phyloP scores from a whole-genome alignment of 2,888 invertebrate species.

The Zootermopsis nevadensis region DNA sequence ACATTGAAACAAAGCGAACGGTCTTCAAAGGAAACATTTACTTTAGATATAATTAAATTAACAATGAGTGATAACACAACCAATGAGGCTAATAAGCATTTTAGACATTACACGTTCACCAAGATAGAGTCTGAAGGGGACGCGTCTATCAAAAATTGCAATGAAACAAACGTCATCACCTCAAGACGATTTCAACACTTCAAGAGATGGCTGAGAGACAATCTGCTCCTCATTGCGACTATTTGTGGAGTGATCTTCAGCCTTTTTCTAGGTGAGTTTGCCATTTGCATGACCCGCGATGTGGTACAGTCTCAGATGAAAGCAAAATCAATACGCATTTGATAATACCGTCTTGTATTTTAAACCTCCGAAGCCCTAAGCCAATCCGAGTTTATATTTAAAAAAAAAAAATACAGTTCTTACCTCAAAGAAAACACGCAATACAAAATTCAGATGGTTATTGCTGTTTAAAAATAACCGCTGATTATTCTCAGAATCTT shows the following conservation, averaged over 20 bases:
- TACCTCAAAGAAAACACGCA: no score
- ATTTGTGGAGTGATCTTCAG: conserved; percentile 83
- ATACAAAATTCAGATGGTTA: no score
- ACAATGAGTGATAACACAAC: conserved; percentile 27
- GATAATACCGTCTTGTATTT: no score
- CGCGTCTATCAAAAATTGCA: conserved; percentile 47
- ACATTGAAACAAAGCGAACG: background rate
- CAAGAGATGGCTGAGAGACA: conserved; percentile 77
- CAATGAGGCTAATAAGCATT: conserved; percentile 56
- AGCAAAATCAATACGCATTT: background rate
- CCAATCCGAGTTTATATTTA: no score
- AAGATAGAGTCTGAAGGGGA: conserved; percentile 71
- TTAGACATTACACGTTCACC: conserved; percentile 84
- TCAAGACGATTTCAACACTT: conserved; percentile 67
- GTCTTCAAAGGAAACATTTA: background rate
- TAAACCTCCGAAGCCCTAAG: no score
- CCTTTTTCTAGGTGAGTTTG: conserved; percentile 74
- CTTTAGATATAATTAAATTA: background rate
- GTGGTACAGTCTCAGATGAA: background rate
- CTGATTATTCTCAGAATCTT: no score
- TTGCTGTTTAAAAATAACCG: no score
- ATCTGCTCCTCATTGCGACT: conserved; percentile 82
- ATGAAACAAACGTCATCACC: conserved; percentile 61
- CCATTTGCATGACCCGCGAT: background rate
- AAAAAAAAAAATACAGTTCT: no score